A percentile compares a stretch with the other conserved stretches of the same genome.
Evolutionary conservation across 2,888 invertebrate genomes (phyloP).

Genomic region (Myathropa florea): DNA sequence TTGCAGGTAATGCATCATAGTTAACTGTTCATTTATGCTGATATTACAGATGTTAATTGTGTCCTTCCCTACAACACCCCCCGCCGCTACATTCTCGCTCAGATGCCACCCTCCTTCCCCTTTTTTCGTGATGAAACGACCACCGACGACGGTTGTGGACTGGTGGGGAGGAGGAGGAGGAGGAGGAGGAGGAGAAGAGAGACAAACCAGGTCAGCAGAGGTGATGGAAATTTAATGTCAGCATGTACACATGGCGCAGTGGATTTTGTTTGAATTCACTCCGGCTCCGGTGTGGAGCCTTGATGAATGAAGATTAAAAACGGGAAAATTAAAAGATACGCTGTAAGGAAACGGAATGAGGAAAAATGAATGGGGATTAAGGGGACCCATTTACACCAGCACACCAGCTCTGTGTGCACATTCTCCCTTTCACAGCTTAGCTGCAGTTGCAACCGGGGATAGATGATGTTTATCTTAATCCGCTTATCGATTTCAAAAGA

Average conservation of each 20-base stretch:
- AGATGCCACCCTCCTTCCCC: not conserved
- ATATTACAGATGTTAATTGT: slow-evolving; percentile 68
- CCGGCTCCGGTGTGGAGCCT: not conserved
- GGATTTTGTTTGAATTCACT: slow-evolving; percentile 2
- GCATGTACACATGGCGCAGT: slow-evolving; percentile 38
- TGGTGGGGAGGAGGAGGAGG: not conserved
- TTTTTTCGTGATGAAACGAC: not conserved
- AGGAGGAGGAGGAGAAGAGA: slow-evolving; percentile 1
- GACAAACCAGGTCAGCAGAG: slow-evolving; percentile 65
- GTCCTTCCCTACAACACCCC: slow-evolving; percentile 29
- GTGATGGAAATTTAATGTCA: slow-evolving; percentile 67
- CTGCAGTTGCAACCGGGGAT: not conserved
- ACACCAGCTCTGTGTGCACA: not conserved
- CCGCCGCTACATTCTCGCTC: too few relatives aligned
- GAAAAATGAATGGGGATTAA: not conserved
- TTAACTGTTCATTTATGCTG: slow-evolving; percentile 70
- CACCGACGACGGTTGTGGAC: not conserved
- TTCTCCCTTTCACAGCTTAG: not conserved
- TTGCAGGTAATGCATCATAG: slow-evolving; percentile 67
- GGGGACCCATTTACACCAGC: not conserved
- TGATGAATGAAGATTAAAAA: slow-evolving; percentile 62
- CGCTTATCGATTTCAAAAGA: not conserved
- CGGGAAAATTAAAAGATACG: slow-evolving; percentile 48
- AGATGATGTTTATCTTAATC: not conserved
- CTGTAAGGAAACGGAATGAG: slow-evolving; percentile 2